phyloP scores from a whole-genome alignment of 2,888 invertebrate species.

The Ceraclea dissimilis region DNA sequence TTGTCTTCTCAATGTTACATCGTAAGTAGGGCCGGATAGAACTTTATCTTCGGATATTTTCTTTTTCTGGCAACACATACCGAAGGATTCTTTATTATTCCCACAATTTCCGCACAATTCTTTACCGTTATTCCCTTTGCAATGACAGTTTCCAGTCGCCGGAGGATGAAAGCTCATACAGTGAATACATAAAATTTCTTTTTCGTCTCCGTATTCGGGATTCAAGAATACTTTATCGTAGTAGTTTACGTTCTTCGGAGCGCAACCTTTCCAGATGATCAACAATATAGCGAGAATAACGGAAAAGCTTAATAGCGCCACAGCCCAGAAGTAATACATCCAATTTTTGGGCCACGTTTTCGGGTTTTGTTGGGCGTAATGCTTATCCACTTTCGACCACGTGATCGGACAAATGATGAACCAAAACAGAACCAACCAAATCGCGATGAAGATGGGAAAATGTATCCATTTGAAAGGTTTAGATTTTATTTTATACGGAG shows the following conservation, averaged over 20 bases:
- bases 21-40: slow-evolving; percentile 14
- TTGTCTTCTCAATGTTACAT: slow-evolving; percentile 18
- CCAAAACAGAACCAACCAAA: slow-evolving; percentile 22
- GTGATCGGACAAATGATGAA: slow-evolving; percentile 21
- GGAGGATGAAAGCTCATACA: slow-evolving; percentile 19
- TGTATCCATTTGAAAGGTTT: slow-evolving; percentile 24
- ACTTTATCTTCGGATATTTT: slow-evolving; percentile 11
- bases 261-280: slow-evolving; percentile 15
- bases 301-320: slow-evolving; percentile 16
- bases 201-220: slow-evolving; percentile 21
- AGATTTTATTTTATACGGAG: slow-evolving; percentile 15
- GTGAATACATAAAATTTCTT: slow-evolving; percentile 19
- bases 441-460: slow-evolving; percentile 20
- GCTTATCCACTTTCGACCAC: slow-evolving; percentile 8
- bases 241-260: slow-evolving; percentile 7
- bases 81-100: slow-evolving; percentile 20
- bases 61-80: slow-evolving; percentile 16
- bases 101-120: slow-evolving; percentile 16
- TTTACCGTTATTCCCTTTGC: slow-evolving; percentile 6
- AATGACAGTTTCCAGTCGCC: slow-evolving; percentile 15
- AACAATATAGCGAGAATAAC: slow-evolving; percentile 18
- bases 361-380: not conserved
- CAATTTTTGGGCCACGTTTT: slow-evolving; percentile 12
- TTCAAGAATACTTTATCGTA: slow-evolving; percentile 21
- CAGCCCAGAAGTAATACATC: slow-evolving; percentile 18